Base-by-base conservation (phyloP, 1,140 invertebrate species). In the Euwallacea fornicatus region DNA sequence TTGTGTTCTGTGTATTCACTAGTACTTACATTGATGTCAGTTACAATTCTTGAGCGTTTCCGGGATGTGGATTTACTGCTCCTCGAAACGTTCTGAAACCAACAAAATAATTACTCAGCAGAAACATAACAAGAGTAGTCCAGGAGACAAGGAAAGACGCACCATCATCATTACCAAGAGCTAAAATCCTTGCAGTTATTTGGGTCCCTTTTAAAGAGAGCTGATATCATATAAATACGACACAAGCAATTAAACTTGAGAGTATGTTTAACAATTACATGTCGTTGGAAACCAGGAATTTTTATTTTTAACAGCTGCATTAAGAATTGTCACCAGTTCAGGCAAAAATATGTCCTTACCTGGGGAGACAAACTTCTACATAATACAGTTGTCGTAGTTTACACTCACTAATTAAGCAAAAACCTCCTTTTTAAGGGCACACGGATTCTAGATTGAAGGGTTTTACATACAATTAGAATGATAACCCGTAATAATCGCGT, bases 271-370 rank as follows among this genome's bases (percentile, higher is more conserved):
- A 13, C 9, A 50, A 43, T 41, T 62, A 33, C n/a, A 58, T 21
- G 7, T 58, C 21, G 55, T 16, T 58, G 21, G n/a, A 61, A 60
- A 70, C 60, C 53, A 70, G 55, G 68, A 70, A 70, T 70, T 70
- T 70, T 43, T 60, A 43, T 43, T 43, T 50, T 63, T 64, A 63
- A 50, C 13, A 56, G 11, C 15, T 33, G 50, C 50, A 64, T 68
- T 44, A 70, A 56, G 50, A 70, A 70, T 7, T 63, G 68, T 65
- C 68, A 70, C 61, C 55, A 70, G 68, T 63, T 60, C 41, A 13
- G 44, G 16, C 15, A 16, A 69, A 59, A 63, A 42, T 60, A 46
- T 41, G 56, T 7, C 42, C 42, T 64, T 65, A 70, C 68, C 68
- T 63, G 62, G 50, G 13, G 21, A 33, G 4, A 33, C 21, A 33